Evolutionary conservation across 2,888 invertebrate species (phyloP).

Genomic region (Troilus luridus): DNA sequence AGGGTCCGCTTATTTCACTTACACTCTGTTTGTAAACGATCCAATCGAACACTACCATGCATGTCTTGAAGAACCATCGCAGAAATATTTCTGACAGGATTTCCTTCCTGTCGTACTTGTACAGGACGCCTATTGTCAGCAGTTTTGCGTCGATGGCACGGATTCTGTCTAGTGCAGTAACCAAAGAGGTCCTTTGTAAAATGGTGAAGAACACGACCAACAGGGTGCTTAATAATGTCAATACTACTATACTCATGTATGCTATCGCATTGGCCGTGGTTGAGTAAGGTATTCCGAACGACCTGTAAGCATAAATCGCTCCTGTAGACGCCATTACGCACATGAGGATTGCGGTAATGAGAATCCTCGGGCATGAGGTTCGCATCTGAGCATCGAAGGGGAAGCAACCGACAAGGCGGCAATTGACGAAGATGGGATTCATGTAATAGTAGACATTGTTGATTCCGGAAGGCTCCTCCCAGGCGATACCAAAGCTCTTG

Average conservation of each 20-base stretch:
- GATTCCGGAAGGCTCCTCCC: neutral
- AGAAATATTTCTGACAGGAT: slow-evolving; percentile 32
- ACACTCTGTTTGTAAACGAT: slow-evolving; percentile 29
- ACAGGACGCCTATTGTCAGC: slow-evolving; percentile 2
- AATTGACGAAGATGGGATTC: neutral
- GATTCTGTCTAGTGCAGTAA: neutral
- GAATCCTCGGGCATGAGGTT: neutral
- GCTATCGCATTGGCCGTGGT: slow-evolving; percentile 28
- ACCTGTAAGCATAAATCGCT: neutral
- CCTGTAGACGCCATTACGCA: neutral
- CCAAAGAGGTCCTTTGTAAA: neutral
- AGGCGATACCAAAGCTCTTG: slow-evolving; percentile 22
- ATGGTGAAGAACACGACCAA: slow-evolving; percentile 9
- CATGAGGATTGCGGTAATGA: neutral
- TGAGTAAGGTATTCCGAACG: slow-evolving; percentile 13
- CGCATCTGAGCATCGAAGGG: slow-evolving; percentile 2
- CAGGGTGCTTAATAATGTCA: neutral
- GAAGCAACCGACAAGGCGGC: neutral
- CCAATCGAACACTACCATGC: slow-evolving; percentile 51
- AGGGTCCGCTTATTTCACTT: slow-evolving; percentile 2
- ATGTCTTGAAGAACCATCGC: slow-evolving; percentile 24
- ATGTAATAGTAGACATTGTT: slow-evolving; percentile 20
- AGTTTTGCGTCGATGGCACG: slow-evolving; percentile 14
- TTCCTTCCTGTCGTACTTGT: slow-evolving; percentile 40
- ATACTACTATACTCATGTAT: slow-evolving; percentile 3